A percentile compares a stretch with the other conserved stretches of the same genome.
These are phyloP conservation scores for Pipistrellus pygmaeus DNA, from an alignment of 2,797 vertebrate species.

Conservation along the genomic window DNA sequence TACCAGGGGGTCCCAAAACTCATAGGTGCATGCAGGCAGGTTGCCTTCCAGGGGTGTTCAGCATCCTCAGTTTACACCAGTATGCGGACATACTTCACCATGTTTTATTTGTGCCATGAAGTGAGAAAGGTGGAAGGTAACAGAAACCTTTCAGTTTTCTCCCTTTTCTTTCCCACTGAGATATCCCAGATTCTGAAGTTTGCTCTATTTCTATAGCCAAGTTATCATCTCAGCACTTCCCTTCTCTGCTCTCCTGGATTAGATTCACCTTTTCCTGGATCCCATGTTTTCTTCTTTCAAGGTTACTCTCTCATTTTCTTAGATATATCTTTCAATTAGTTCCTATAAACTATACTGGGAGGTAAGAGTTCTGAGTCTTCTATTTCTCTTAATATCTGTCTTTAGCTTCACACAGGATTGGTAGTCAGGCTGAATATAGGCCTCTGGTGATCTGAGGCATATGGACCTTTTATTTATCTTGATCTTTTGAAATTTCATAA, in stretches of 20 bases:
- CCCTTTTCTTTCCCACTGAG: background rate
- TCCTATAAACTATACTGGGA: background rate
- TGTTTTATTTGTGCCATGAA: background rate
- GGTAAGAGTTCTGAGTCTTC: background rate
- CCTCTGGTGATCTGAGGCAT: background rate
- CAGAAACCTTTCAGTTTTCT: background rate
- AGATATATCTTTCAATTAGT: background rate
- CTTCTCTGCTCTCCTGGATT: background rate
- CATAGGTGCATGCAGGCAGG: background rate
- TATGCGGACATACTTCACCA: background rate
- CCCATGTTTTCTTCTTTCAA: background rate
- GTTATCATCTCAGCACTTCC: background rate
- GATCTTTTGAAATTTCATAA: slow-evolving; percentile 26
- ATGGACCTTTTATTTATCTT: slow-evolving; percentile 12
- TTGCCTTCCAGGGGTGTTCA: background rate
- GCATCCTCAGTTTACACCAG: background rate
- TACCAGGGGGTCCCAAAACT: background rate
- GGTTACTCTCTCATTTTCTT: background rate
- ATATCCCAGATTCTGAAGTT: background rate
- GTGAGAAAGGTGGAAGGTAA: background rate
- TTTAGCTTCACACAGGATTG: background rate
- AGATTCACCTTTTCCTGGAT: background rate
- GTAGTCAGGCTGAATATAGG: background rate
- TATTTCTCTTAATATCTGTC: background rate
- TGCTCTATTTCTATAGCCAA: background rate